These are phyloP conservation scores for Hypotaenidia philippensis DNA, from an alignment of 2,797 vertebrate genomes.

Conservation along the genomic window DNA sequence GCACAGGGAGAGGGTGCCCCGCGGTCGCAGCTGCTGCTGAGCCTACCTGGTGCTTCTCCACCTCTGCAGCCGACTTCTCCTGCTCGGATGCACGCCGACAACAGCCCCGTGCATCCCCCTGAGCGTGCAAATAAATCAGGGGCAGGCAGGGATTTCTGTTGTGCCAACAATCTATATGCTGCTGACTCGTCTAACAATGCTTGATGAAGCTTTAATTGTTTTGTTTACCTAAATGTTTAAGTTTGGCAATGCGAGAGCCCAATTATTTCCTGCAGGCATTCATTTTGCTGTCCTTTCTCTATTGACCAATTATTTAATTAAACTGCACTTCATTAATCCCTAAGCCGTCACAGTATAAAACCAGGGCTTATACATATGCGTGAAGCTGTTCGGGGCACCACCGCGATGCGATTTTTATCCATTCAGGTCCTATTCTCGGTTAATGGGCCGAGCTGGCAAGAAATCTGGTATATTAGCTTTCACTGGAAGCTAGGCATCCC, in stretches of 20 bases:
- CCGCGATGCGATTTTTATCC: conserved; percentile 30
- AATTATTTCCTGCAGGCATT: conserved; percentile 75
- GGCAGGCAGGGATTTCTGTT: conserved; percentile 13
- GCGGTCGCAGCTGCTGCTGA: not conserved
- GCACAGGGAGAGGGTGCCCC: not conserved
- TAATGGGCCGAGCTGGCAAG: conserved; percentile 73
- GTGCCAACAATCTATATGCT: conserved; percentile 39
- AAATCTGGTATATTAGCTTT: conserved; percentile 58
- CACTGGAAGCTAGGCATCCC: conserved; percentile 63
- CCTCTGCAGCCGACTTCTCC: conserved; percentile 13
- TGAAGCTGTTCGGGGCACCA: conserved; percentile 60
- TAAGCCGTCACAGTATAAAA: conserved; percentile 49
- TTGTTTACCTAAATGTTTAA: conserved; percentile 76
- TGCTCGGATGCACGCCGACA: not conserved
- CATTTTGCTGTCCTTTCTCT: conserved; percentile 65
- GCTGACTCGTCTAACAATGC: conserved; percentile 43
- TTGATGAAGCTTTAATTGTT: conserved; percentile 74
- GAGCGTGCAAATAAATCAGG: not conserved
- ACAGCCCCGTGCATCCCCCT: not conserved
- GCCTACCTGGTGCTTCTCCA: not conserved
- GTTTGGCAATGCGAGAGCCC: conserved; percentile 62
- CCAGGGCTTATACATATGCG: not conserved
- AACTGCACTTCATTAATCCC: conserved; percentile 80
- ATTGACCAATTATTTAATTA: conserved; percentile 83
- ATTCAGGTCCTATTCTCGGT: conserved; percentile 63